Percentiles rank a stretch among this genome's conserved stretches.
phyloP scores from a whole-genome alignment of 2,888 invertebrate genomes.

The Netelia virgata region DNA sequence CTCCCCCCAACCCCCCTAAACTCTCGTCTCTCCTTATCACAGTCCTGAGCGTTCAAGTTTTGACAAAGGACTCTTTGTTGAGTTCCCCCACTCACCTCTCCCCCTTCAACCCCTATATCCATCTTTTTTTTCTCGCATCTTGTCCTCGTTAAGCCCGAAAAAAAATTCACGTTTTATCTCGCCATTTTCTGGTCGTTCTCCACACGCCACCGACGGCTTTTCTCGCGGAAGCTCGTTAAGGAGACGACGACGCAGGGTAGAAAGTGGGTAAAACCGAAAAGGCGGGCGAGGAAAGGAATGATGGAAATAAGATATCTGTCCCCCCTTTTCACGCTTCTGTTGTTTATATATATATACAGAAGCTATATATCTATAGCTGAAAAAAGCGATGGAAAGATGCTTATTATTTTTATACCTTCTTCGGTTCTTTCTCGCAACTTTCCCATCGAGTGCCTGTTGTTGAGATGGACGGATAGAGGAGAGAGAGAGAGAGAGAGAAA shows the following conservation, averaged over 20 bases:
- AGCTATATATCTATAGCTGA: neutral
- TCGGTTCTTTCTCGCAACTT: neutral
- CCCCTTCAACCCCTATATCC: conserved; percentile 62
- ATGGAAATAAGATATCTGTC: conserved; percentile 57
- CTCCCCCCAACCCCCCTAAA: neutral
- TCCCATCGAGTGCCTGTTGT: conserved; percentile 1
- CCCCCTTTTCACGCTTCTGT: conserved; percentile 23
- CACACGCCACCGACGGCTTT: conserved; percentile 34
- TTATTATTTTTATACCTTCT: conserved; percentile 33
- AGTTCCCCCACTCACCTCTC: conserved; percentile 34
- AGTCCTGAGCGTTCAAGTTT: conserved; percentile 32
- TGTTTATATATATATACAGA: neutral
- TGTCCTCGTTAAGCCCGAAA: conserved; percentile 61
- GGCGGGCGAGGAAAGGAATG: conserved; percentile 49
- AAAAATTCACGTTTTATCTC: conserved; percentile 56
- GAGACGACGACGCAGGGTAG: conserved; percentile 40
- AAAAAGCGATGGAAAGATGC: conserved; percentile 25
- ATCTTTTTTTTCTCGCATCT: conserved; percentile 47
- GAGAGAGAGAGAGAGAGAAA: no score
- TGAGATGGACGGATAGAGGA: no score
- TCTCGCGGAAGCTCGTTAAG: conserved; percentile 59
- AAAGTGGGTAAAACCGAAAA: conserved; percentile 51
- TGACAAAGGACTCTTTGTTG: conserved; percentile 64
- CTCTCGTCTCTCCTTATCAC: no score
- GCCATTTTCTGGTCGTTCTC: conserved; percentile 43